These are phyloP conservation scores for Anodontia alba DNA, from an alignment of 2,888 invertebrate species.

Conservation along the genomic window DNA sequence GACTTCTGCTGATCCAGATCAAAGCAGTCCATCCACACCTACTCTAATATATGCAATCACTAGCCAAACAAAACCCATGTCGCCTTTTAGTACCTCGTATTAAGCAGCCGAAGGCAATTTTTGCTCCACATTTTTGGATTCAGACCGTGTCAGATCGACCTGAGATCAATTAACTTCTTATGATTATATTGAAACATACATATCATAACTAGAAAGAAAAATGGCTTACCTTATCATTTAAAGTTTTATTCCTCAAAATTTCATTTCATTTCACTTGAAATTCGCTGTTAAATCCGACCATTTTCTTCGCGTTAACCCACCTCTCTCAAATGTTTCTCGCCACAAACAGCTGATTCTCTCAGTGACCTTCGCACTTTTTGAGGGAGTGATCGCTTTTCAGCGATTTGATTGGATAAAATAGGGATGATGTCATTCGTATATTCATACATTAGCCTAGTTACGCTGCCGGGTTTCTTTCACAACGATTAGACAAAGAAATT, in stretches of 20 bases:
- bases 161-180: not conserved
- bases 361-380: constrained; percentile 54
- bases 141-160: not conserved
- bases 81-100: too few species aligned
- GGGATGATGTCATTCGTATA: constrained; percentile 57
- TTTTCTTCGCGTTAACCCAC: constrained; percentile 13
- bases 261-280: constrained; percentile 12
- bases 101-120: not conserved
- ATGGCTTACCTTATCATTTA: not conserved
- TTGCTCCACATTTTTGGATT: not conserved
- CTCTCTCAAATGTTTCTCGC: constrained; percentile 45
- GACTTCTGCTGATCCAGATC: too few species aligned
- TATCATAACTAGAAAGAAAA: not conserved
- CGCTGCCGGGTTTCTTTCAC: constrained; percentile 39
- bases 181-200: not conserved
- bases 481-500: constrained; percentile 46
- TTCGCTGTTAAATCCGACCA: constrained; percentile 11
- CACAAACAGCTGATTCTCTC: constrained; percentile 64
- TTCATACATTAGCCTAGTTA: constrained; percentile 63
- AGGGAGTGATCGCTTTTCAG: constrained; percentile 54
- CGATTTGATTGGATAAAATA: constrained; percentile 53
- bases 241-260: not conserved
- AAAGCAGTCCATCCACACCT: too few species aligned
- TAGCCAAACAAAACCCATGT: too few species aligned
- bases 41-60: too few species aligned